Base-by-base conservation (phyloP, 2,797 vertebrate species). In the Onychomys leucogaster region DNA sequence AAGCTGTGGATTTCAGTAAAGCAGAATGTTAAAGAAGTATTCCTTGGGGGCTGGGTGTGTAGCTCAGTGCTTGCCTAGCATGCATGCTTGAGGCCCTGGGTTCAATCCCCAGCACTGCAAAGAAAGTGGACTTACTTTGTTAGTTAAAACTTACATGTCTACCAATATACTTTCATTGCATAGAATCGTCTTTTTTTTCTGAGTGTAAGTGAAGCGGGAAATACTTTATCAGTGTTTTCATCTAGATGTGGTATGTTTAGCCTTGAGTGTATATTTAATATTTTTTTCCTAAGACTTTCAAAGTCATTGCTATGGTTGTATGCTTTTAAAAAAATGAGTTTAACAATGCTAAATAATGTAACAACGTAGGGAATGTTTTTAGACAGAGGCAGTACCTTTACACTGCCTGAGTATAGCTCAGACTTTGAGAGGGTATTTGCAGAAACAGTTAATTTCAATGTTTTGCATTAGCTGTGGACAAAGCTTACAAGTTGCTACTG, bases 401-500 rank as follows among this genome's bases (percentile, higher is more conserved):
- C 84, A 61, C 94, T 97, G 94, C 97, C 97, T 97, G 97, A 97
- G 97, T 96, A 96, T 89, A 98, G 97, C 94, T 98, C 92, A 96
- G 97, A 97, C 93, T 98, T 97, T 94, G 83, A 95, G 97, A 97
- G 91, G 63, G 86, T 97, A 94, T 96, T 98, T 98, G 2, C 97
- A 97, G 97, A 65, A 98, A 97, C 97, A 97, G 96, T 98, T 98
- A 96, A 98, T 93, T 85, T 77, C 96, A 93, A 69, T 98, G 95
- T 83, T 98, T 97, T 98, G 97, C 96, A 96, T 89, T 97, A 99
- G 99, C 99, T 97, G 99, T 99, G 97, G 99, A 99, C 98, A 99
- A 99, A 98, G 99, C 99, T 0, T 99, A 99, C 98, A 99, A 99
- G 98, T 98, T 99, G 93, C 98, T 99, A 61, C 98, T 99, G 97